Conservation (phyloP, 2,888 invertebrate genomes). For the Stegophylla sp. region DNA sequence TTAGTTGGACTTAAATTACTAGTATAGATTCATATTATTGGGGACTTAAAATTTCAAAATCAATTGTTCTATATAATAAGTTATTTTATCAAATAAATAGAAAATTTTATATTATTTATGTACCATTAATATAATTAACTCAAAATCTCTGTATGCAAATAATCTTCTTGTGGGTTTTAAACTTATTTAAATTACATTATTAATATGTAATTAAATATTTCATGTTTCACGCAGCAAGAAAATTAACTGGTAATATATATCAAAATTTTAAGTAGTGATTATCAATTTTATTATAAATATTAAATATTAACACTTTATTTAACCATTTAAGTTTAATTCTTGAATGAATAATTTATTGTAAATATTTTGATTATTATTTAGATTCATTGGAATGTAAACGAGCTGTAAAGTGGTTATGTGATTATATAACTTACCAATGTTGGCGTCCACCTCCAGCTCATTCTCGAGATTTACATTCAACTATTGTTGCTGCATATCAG, state of each 20-base stretch:
- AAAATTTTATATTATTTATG: too few relatives aligned
- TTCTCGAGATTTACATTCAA: constrained; percentile 92
- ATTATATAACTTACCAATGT: constrained; percentile 95
- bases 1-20: too few relatives aligned
- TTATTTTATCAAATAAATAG: too few relatives aligned
- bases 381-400: constrained; percentile 88
- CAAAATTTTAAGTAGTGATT: not conserved
- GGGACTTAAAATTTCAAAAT: too few relatives aligned
- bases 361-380: constrained; percentile 65
- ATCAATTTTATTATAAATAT: constrained; percentile 47
- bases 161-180: not conserved
- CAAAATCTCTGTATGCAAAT: too few relatives aligned
- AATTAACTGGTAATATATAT: constrained; percentile 67
- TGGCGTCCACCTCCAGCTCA: constrained; percentile 91
- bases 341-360: constrained; percentile 17
- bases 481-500: constrained; percentile 90
- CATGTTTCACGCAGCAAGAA: constrained; percentile 67
- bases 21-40: too few relatives aligned
- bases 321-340: constrained; percentile 25
- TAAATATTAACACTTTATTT: not conserved
- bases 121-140: too few relatives aligned
- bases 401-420: constrained; percentile 96
- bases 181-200: constrained; percentile 4
- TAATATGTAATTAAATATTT: constrained; percentile 47
- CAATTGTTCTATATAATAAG: too few relatives aligned